Evolutionary conservation across 2,113 vertebrate species (phyloP), one percentile per base, ranked within the genome.

Genomic region (Rousettus leschenaultii): DNA sequence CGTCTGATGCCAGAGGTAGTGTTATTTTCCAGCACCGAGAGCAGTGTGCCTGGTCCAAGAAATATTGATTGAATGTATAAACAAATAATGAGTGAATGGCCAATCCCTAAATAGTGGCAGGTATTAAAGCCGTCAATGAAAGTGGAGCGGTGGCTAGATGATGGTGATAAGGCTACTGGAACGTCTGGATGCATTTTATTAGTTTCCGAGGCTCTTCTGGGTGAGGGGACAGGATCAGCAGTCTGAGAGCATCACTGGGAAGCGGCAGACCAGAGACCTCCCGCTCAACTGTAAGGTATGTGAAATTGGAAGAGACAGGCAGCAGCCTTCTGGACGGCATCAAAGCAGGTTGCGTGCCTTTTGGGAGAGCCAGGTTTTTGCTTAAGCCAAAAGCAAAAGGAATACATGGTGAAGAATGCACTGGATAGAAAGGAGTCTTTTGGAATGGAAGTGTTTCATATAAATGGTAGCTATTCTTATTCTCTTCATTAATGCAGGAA

Each of bases 191-290:
- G 40, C 53, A 30, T 59, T 24, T 43, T 28, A 10, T 68, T 28
- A 28, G 48, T 3, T 35, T 90, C 26, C 33, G 45, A 93, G 61
- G 7, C 21, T 57, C 51, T 61, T 21, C 22, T 48, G 30, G 71
- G 38, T 0, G 24, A 51, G 9, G 19, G 11, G 26, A 55, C 24
- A 63, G 38, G 24, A 73, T 18, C 35, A 45, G 40, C 45, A 30
- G 5, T 19, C 2, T 2, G 18, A 48, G 51, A 55, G 5, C 18
- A 11, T 87, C 24, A 0, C 3, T 38, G 15, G 30, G 15, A 5
- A 45, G 7, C 0, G 1, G 4, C 9, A 30, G 15, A 61, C 14
- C 2, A 13, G 0, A 6, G 24, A 9, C 5, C 18, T 59, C 57
- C 24, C 53, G 16, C 19, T 19, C 5, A 48, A 0, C 8, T 6